Evolutionary conservation across 2,888 invertebrate species (phyloP).

Genomic region (Apodemia mormo): DNA sequence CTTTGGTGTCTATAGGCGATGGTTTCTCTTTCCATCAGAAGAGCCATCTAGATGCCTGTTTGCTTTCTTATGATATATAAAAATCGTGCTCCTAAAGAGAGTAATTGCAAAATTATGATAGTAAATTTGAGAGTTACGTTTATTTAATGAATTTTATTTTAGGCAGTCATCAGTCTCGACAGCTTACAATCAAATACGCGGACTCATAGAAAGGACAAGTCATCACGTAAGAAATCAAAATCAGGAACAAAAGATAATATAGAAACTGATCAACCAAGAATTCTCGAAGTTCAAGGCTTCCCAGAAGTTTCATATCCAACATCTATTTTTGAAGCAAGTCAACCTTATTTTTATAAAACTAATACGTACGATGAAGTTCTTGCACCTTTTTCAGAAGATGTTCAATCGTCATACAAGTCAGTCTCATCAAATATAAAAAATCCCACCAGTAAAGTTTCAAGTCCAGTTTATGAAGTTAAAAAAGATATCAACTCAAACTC

Average conservation of each 20-base stretch:
- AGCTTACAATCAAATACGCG: neutral
- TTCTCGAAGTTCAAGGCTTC: constrained; percentile 31
- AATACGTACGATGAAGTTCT: constrained; percentile 40
- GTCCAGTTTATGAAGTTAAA: neutral
- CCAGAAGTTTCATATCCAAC: constrained; percentile 43
- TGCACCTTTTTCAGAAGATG: constrained; percentile 54
- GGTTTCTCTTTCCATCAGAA: too few relatives aligned
- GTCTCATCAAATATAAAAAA: constrained; percentile 26
- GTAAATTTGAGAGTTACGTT: too few relatives aligned
- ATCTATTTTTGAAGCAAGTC: constrained; percentile 49
- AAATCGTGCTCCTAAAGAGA: too few relatives aligned
- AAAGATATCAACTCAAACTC: constrained; percentile 3
- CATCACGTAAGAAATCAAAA: neutral
- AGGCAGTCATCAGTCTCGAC: neutral
- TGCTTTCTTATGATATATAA: too few relatives aligned
- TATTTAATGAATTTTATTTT: neutral
- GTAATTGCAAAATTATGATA: too few relatives aligned
- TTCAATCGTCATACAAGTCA: constrained; percentile 46
- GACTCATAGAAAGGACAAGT: neutral
- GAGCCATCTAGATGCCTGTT: too few relatives aligned
- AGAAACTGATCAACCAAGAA: constrained; percentile 15
- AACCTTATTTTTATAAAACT: constrained; percentile 53
- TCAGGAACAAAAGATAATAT: neutral
- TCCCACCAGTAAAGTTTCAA: constrained; percentile 16
- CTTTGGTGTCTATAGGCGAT: too few relatives aligned